These are phyloP conservation scores for Pheucticus melanocephalus DNA, from an alignment of 2,113 vertebrate genomes.

Conservation along the genomic window DNA sequence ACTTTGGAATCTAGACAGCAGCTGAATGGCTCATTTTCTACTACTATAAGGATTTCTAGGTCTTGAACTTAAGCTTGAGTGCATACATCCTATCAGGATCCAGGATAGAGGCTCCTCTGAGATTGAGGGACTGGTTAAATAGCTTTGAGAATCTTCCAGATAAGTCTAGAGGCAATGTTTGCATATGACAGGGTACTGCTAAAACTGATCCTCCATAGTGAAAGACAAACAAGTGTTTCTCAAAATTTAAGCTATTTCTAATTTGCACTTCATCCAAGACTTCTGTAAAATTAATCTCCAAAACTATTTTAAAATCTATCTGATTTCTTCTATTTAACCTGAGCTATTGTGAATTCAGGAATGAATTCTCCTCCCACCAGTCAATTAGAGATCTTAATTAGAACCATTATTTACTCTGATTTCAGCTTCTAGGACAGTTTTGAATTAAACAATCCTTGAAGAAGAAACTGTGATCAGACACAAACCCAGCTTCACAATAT, in stretches of 20 bases:
- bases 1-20: neutral
- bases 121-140: neutral
- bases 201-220: neutral
- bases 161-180: neutral
- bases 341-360: neutral
- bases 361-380: neutral
- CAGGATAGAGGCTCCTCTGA: neutral
- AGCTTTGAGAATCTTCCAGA: neutral
- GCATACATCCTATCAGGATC: neutral
- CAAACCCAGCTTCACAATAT: neutral
- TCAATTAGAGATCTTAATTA: neutral
- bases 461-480: neutral
- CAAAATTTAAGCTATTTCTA: neutral
- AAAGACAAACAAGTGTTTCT: neutral
- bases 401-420: neutral
- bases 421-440: neutral
- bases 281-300: neutral
- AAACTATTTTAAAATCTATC: neutral
- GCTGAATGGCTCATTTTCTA: neutral
- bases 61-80: neutral
- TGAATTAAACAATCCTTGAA: neutral
- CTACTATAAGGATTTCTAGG: neutral
- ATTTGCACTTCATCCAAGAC: neutral
- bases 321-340: neutral
- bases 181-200: neutral